Evolutionary conservation across 2,888 invertebrate genomes (phyloP).

Genomic region (Allacma fusca): DNA sequence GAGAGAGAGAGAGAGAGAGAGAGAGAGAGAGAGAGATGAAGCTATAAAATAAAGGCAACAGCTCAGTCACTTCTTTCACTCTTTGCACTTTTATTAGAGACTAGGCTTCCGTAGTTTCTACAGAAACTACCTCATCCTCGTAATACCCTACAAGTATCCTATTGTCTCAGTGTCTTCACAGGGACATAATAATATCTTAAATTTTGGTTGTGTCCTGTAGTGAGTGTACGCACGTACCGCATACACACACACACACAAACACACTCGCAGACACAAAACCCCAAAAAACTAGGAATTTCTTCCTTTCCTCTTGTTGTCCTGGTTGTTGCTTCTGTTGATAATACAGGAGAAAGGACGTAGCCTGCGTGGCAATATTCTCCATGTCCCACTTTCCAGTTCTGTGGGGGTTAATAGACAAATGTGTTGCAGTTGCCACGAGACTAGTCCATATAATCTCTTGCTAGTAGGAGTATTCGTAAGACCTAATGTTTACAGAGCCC

Average conservation of each 20-base stretch:
- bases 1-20: background rate
- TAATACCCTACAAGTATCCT: slow-evolving; percentile 4
- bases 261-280: too few species aligned
- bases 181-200: background rate
- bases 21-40: background rate
- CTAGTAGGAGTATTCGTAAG: background rate
- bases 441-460: background rate
- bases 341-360: background rate
- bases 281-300: background rate
- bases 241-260: too few species aligned
- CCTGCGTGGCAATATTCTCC: background rate
- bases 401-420: slow-evolving; percentile 16
- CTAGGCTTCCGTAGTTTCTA: background rate
- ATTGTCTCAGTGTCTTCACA: background rate
- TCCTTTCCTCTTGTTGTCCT: background rate
- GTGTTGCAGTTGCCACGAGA: background rate
- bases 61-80: background rate
- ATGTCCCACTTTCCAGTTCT: background rate
- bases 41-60: slow-evolving; percentile 7
- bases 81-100: background rate
- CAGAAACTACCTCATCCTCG: background rate
- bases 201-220: background rate
- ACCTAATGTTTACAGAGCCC: too few species aligned
- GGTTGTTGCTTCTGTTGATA: background rate
- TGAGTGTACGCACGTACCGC: too few species aligned